phyloP scores from a whole-genome alignment of 2,888 invertebrate species.

The Dynastes grantii region DNA sequence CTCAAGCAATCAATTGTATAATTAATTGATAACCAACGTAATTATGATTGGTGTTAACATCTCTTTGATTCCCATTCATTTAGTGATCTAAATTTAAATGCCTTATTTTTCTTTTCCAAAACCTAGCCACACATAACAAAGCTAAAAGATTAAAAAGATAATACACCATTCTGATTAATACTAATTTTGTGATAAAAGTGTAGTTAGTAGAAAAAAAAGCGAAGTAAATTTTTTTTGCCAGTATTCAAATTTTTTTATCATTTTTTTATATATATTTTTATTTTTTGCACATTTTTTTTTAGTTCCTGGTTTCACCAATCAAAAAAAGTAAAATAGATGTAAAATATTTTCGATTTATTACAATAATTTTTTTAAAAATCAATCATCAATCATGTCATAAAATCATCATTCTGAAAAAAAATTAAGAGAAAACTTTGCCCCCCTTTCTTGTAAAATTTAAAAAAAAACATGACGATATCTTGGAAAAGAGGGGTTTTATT shows the following conservation, averaged over 20 bases:
- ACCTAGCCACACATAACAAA: background rate
- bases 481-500: background rate
- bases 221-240: slow-evolving; percentile 55
- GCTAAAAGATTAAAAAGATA: background rate
- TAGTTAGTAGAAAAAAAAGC: slow-evolving; percentile 58
- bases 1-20: slow-evolving; percentile 38
- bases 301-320: slow-evolving; percentile 64
- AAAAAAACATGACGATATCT: background rate
- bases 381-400: slow-evolving; percentile 51
- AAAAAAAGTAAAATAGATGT: slow-evolving; percentile 55
- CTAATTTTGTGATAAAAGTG: slow-evolving; percentile 63
- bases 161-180: slow-evolving; percentile 48
- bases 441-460: background rate
- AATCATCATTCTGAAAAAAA: slow-evolving; percentile 1
- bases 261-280: slow-evolving; percentile 52
- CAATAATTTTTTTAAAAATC: slow-evolving; percentile 34
- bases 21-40: slow-evolving; percentile 19
- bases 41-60: slow-evolving; percentile 63
- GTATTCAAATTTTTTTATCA: slow-evolving; percentile 58
- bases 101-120: slow-evolving; percentile 56
- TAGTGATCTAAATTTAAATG: slow-evolving; percentile 57
- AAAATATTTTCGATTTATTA: slow-evolving; percentile 45
- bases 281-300: slow-evolving; percentile 5
- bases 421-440: background rate
- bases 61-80: slow-evolving; percentile 53